Conservation (phyloP, 1,140 invertebrate species). For the Neodiprion fabricii region DNA sequence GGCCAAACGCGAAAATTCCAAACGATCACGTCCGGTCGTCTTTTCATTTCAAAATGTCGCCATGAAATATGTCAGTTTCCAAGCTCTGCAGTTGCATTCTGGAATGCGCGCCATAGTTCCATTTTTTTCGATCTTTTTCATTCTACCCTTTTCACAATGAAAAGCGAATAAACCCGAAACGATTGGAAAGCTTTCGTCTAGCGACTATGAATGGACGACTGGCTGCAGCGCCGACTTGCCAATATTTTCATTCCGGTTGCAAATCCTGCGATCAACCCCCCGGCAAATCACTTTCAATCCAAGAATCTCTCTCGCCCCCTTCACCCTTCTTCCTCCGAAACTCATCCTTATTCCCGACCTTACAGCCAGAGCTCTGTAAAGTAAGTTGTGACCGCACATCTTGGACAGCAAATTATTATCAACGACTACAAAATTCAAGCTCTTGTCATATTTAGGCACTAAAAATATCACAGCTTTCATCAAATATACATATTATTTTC, state of each 20-base stretch:
- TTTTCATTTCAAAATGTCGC: background rate
- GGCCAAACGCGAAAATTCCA: too few species aligned
- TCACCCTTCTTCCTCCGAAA: background rate
- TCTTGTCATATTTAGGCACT: too few species aligned
- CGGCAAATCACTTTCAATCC: slow-evolving; percentile 14
- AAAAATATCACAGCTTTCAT: too few species aligned
- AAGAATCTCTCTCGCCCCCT: background rate
- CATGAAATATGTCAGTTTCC: background rate
- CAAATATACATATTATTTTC: too few species aligned
- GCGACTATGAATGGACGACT: background rate
- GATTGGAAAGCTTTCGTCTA: slow-evolving; percentile 5
- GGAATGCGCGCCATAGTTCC: background rate
- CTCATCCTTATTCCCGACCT: too few species aligned
- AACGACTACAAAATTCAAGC: too few species aligned
- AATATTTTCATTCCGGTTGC: slow-evolving; percentile 17
- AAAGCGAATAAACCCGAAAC: slow-evolving; percentile 1
- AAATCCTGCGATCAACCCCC: slow-evolving; percentile 12
- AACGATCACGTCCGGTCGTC: background rate
- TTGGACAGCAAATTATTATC: too few species aligned
- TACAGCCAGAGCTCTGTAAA: too few species aligned
- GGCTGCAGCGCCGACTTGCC: slow-evolving; percentile 2
- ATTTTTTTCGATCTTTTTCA: background rate
- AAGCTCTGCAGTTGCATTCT: background rate
- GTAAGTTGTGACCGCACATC: too few species aligned
- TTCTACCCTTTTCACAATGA: slow-evolving; percentile 5